A percentile compares a stretch with the other conserved stretches of the same genome.
Conservation (phyloP, 2,113 vertebrate species). For the Colius striatus region DNA sequence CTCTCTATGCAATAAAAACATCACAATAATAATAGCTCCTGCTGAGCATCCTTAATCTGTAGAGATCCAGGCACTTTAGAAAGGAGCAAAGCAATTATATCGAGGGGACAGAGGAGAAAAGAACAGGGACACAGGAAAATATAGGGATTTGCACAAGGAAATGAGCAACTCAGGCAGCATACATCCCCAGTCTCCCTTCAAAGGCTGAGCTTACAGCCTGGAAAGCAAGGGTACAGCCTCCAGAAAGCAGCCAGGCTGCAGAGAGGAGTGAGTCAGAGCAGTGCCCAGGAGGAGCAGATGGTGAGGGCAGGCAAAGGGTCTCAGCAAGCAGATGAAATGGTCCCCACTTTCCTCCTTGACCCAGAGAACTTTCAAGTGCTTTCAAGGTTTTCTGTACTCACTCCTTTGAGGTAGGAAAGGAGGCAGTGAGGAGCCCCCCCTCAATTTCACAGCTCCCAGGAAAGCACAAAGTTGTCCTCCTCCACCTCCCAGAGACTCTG, state of each 20-base stretch:
- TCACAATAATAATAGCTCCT: conserved; percentile 54
- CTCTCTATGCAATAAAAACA: conserved; percentile 55
- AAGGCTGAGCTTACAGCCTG: neutral
- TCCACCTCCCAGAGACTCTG: neutral
- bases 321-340: neutral
- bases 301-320: neutral
- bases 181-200: fast-evolving
- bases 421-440: fast-evolving
- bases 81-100: conserved; percentile 54
- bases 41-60: conserved; percentile 58
- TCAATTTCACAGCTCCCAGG: neutral
- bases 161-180: neutral
- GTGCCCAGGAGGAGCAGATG: fast-evolving
- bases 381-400: no score
- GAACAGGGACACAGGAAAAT: neutral
- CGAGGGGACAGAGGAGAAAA: conserved; percentile 1
- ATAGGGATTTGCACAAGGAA: neutral
- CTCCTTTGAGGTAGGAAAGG: neutral
- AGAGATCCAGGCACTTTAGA: conserved; percentile 44
- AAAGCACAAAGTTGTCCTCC: fast-evolving
- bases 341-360: neutral
- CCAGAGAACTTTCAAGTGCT: fast-evolving
- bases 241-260: neutral
- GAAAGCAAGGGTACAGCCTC: neutral
- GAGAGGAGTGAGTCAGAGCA: neutral